Conservation (phyloP, 1,140 invertebrate species). For the Ylistrum balloti region DNA sequence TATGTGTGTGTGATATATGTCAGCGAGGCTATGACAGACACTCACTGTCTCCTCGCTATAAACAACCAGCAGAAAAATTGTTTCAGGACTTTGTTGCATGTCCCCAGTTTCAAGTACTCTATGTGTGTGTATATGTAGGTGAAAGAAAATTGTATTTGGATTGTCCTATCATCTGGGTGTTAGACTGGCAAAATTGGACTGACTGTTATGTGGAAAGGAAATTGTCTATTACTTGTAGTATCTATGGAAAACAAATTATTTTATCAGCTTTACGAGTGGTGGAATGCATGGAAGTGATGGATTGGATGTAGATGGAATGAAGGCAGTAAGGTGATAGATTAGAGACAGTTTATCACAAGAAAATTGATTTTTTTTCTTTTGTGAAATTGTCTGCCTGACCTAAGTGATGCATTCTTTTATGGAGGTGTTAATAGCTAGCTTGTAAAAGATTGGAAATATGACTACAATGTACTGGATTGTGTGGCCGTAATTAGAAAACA, state of each 20-base stretch:
- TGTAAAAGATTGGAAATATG: background rate
- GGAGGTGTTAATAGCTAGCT: background rate
- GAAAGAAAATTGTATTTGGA: background rate
- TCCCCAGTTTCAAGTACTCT: background rate
- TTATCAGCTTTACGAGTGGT: too few species aligned
- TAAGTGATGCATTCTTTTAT: background rate
- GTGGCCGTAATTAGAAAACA: too few species aligned
- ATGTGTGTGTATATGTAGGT: background rate
- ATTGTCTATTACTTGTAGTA: background rate
- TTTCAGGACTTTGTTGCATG: background rate
- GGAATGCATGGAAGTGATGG: background rate
- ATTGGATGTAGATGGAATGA: background rate
- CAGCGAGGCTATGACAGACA: background rate
- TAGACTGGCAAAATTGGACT: background rate
- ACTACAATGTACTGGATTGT: too few species aligned
- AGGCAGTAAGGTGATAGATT: background rate
- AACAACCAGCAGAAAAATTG: background rate
- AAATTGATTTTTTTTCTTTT: background rate
- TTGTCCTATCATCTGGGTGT: background rate
- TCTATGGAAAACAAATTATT: background rate
- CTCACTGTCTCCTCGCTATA: background rate
- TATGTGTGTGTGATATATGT: constrained; percentile 27
- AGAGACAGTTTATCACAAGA: background rate
- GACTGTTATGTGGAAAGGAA: background rate
- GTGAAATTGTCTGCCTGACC: background rate